Percentiles rank a stretch among this genome's conserved stretches.
These are phyloP conservation scores for Melipona bicolor DNA, from an alignment of 2,888 invertebrate species.

Conservation along the genomic window DNA sequence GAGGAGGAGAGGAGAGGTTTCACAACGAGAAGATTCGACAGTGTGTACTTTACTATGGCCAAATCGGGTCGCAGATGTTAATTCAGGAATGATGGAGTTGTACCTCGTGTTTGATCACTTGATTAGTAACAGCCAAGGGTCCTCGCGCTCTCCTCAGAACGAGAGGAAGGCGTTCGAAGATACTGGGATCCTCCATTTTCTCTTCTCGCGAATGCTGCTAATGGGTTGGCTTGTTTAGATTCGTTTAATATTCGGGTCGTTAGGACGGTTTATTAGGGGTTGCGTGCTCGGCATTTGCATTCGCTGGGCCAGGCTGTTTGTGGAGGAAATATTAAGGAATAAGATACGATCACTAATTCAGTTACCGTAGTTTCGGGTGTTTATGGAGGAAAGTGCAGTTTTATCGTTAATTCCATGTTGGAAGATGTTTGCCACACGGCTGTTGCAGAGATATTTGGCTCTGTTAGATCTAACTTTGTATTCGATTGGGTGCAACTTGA, in stretches of 20 bases:
- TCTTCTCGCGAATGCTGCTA: constrained; percentile 15
- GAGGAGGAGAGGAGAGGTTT: not conserved
- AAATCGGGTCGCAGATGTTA: constrained; percentile 39
- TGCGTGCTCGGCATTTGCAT: not conserved
- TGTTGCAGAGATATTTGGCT: not conserved
- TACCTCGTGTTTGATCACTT: constrained; percentile 38
- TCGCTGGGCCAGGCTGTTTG: too few species aligned
- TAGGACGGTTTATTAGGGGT: not conserved
- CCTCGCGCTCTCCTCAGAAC: not conserved
- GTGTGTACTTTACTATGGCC: not conserved
- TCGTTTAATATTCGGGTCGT: constrained; percentile 9
- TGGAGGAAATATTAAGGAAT: not conserved
- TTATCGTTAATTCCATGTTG: not conserved
- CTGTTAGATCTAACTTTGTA: not conserved
- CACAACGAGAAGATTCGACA: not conserved
- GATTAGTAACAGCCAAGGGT: constrained; percentile 10
- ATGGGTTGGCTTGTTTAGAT: constrained; percentile 7
- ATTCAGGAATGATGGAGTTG: constrained; percentile 26
- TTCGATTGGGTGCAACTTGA: not conserved
- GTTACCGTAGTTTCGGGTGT: not conserved
- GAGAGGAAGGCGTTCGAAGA: not conserved
- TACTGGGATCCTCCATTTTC: not conserved
- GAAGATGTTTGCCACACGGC: not conserved
- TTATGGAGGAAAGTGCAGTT: not conserved
- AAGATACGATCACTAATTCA: not conserved